Evolutionary conservation across 1,140 invertebrate species (phyloP).

Genomic region (Dendroctonus ponderosae): DNA sequence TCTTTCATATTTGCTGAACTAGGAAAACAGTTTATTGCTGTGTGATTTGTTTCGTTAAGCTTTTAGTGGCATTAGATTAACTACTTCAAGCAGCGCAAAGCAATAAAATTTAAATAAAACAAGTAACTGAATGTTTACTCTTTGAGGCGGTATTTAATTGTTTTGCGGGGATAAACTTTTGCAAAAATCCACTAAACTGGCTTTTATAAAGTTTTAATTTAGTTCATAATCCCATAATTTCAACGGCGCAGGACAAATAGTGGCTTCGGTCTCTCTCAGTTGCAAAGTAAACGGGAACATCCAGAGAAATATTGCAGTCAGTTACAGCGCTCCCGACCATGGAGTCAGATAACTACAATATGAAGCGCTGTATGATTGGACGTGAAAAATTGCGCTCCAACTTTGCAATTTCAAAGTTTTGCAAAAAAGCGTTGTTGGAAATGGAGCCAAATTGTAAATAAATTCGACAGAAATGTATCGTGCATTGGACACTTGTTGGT

Average conservation of each 20-base stretch:
- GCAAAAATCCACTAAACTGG: slow-evolving; percentile 15
- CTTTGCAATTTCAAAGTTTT: slow-evolving; percentile 9
- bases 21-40: slow-evolving; percentile 1
- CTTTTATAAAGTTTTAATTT: slow-evolving; percentile 29
- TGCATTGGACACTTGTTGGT: slow-evolving; percentile 12
- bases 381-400: slow-evolving; percentile 3
- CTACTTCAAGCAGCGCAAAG: slow-evolving; percentile 6
- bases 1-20: too few species aligned
- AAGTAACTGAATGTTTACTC: slow-evolving; percentile 7
- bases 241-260: slow-evolving; percentile 18
- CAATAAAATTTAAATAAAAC: slow-evolving; percentile 10
- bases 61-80: slow-evolving; percentile 7
- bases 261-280: slow-evolving; percentile 5
- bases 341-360: slow-evolving; percentile 13
- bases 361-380: slow-evolving; percentile 1
- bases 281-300: slow-evolving; percentile 4
- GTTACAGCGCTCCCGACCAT: slow-evolving; percentile 25
- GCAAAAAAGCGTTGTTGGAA: slow-evolving; percentile 3
- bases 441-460: slow-evolving; percentile 4
- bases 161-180: slow-evolving; percentile 10
- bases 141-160: slow-evolving; percentile 20
- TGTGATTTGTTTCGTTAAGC: slow-evolving; percentile 1
- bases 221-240: slow-evolving; percentile 26
- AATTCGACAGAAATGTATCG: slow-evolving; percentile 14
- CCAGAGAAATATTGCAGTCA: slow-evolving; percentile 13